phyloP scores from a whole-genome alignment of 2,797 vertebrate species.

The Brachyrhaphis roseni region DNA sequence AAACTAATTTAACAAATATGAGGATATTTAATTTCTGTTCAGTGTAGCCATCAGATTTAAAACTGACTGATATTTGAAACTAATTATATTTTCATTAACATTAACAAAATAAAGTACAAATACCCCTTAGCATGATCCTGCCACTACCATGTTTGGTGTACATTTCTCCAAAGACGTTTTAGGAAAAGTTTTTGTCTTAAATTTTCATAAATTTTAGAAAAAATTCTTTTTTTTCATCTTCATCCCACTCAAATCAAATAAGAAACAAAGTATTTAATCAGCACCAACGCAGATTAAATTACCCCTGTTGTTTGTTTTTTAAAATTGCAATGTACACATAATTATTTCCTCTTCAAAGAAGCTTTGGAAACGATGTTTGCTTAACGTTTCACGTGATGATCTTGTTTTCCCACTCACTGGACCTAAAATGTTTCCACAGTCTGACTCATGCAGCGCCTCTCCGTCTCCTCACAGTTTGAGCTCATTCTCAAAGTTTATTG shows the following conservation, averaged over 20 bases:
- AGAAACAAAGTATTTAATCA: slow-evolving; percentile 8
- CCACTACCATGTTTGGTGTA: not conserved
- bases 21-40: not conserved
- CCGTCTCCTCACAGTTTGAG: not conserved
- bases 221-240: not conserved
- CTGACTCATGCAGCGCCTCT: not conserved
- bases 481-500: not conserved
- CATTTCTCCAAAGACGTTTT: not conserved
- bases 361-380: not conserved
- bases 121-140: not conserved
- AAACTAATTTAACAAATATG: not conserved
- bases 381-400: not conserved
- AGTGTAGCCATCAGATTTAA: not conserved
- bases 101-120: not conserved
- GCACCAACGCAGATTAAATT: fast-evolving
- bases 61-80: not conserved
- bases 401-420: slow-evolving; percentile 13
- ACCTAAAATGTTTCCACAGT: not conserved
- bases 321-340: not conserved
- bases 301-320: not conserved
- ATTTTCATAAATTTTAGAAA: not conserved
- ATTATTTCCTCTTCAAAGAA: not conserved
- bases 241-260: not conserved
- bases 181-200: not conserved
- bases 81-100: not conserved